These are phyloP conservation scores for Adoxophyes honmai DNA, from an alignment of 1,140 invertebrate species.

Conservation along the genomic window DNA sequence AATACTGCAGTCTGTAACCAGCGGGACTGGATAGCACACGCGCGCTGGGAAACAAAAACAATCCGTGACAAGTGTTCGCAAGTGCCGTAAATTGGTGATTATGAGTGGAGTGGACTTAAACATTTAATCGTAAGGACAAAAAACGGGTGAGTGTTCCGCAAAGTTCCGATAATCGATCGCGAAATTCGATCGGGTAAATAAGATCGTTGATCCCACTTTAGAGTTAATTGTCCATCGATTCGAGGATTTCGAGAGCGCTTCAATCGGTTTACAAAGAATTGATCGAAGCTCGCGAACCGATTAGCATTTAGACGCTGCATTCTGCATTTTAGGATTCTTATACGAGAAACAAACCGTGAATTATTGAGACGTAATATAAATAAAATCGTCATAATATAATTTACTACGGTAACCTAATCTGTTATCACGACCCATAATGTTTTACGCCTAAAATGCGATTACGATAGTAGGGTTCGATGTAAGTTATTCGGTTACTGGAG, in stretches of 20 bases:
- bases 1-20: conserved; percentile 27
- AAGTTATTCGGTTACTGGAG: conserved; percentile 2
- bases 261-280: conserved; percentile 3
- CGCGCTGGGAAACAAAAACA: not conserved
- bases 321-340: too few relatives aligned
- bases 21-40: conserved; percentile 20
- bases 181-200: conserved; percentile 39
- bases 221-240: conserved; percentile 58
- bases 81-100: conserved; percentile 7
- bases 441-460: conserved; percentile 1
- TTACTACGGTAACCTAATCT: not conserved
- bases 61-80: conserved; percentile 1
- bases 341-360: too few relatives aligned
- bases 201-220: conserved; percentile 67
- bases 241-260: conserved; percentile 32
- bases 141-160: not conserved
- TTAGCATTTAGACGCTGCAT: too few relatives aligned
- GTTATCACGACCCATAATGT: not conserved
- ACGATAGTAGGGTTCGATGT: not conserved
- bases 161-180: conserved; percentile 26
- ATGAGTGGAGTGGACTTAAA: conserved; percentile 7
- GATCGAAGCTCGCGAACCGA: not conserved
- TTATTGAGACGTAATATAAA: too few relatives aligned
- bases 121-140: conserved; percentile 5
- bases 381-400: too few relatives aligned